Evolutionary conservation across 1,140 invertebrate species (phyloP), one percentile per base, ranked within the genome.

Genomic region (Hirudo medicinalis): DNA sequence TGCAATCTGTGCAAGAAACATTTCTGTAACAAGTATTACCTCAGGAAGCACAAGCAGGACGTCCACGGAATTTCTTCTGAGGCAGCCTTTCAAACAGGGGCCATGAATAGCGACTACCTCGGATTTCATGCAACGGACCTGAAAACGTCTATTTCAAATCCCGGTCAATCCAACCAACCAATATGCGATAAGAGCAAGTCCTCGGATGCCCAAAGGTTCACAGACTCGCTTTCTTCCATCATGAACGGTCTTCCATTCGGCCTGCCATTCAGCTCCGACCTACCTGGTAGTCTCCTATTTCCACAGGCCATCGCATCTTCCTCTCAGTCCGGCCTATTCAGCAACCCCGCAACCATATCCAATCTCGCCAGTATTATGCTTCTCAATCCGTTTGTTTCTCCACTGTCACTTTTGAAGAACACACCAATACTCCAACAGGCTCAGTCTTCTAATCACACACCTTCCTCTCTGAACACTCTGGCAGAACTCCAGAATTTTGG

Each of bases 321-420:
- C 4, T 72, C 66, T 11, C 53, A 25, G 27, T 53, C n/a, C 3
- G n/a, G 32, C 69, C 69, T 70, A 17, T 25, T 36, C 13, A 54
- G 13, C n/a, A 54, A 36, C 32, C 3, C 25, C n/a, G 3, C 69
- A 15, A 53, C 22, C 36, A 27, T 70, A 27, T 49, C 69, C 13
- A 54, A 22, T 54, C 69, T 74, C 49, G 43, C 70, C 22, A 79
- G 78, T 55, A 76, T 81, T 49, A 80, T 81, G 79, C 79, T 81
- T 68, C 71, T 82, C 72, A 82, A 81, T 73, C 81, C 81, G 27
- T 82, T 81, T 74, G 77, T 78, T 72, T 78, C 79, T 32, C 79
- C 78, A 25, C 76, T 82, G 75, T 49, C 76, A 8, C n/a, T 70
- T 13, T 49, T 70, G 32, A 70, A 70, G 25, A 70, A 36, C 15